Evolutionary conservation across 92 coral and sea anemone genomes (phyloP), one percentile per base, ranked within the genome.

Genomic region (Ricordea florida): DNA sequence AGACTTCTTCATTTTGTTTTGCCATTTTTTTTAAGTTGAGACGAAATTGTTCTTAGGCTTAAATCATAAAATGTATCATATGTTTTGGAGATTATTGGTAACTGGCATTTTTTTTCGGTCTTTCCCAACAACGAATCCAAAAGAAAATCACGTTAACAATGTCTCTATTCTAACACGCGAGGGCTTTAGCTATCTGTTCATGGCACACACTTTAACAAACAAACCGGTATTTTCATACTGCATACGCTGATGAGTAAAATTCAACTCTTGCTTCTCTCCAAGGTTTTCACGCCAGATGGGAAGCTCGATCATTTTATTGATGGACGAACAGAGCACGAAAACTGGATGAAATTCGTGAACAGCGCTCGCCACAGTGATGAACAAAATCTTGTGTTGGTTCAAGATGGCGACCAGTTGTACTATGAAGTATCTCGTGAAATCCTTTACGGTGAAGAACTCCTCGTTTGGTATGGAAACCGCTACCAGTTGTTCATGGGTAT

Each of bases 301-400:
- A 59, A 69, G 44, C 67, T 96, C 5, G 87, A 89, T 1, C 78
- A 76, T 45, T 96, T 82, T 51, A 89, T 96, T 41, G 99, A 96
- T 70, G 99, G 97, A 0, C 83, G 77, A 40, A 59, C 72, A 30
- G 99, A 96, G 24, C 66, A 89, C 31, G 76, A 61, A 76, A 96
- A 96, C 80, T 96, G 99, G 99, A 85, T 96, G 93, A 96, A 96
- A 67, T 89, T 82, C 55, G 81, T 96, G 15, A 88, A 89, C 67
- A 85, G 99, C 47, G 99, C 99, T 4, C 62, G 80, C 10, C 78
- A 72, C 61, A 89, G 82, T 20, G 83, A 70, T 11, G 89, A 92
- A 7, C 97, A 96, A 66, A 96, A 96, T 80, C 69, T 96, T 82
- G 78, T 85, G n/a, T 83, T 96, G 37, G 77, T 89, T 41, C 99